Conservation (phyloP, 2,797 vertebrate genomes). For the Crocodylus rhombifer region DNA sequence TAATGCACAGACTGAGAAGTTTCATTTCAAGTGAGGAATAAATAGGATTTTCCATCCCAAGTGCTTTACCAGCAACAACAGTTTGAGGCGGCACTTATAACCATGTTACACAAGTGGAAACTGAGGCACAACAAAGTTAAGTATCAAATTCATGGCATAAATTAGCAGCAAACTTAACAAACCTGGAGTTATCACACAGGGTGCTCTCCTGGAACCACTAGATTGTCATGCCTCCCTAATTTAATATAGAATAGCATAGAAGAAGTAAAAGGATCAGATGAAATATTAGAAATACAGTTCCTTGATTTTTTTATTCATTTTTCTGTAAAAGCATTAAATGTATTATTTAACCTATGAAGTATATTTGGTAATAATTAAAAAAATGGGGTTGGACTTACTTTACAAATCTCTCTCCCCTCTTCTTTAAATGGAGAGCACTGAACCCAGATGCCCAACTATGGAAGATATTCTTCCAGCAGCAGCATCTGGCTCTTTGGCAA, state of each 20-base stretch:
- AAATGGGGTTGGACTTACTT: slow-evolving; percentile 51
- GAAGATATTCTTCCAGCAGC: slow-evolving; percentile 82
- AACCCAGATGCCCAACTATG: slow-evolving; percentile 85
- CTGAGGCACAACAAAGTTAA: background rate
- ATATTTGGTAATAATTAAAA: slow-evolving; percentile 72
- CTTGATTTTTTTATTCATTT: background rate
- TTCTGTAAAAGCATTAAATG: background rate
- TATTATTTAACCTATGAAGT: slow-evolving; percentile 52
- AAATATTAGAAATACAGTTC: background rate
- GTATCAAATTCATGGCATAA: background rate
- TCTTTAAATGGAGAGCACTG: slow-evolving; percentile 78
- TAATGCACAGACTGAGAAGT: background rate
- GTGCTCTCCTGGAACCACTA: background rate
- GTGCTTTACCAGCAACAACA: background rate
- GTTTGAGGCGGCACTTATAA: background rate
- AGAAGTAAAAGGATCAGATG: background rate
- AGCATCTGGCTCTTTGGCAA: slow-evolving; percentile 87
- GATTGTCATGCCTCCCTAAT: background rate
- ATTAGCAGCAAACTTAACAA: background rate
- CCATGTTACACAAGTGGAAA: background rate
- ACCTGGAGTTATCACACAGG: background rate
- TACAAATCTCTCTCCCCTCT: slow-evolving; percentile 71
- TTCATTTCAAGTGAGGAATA: background rate
- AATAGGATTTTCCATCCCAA: accelerated
- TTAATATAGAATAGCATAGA: background rate